A percentile compares a stretch with the other conserved stretches of the same genome.
Evolutionary conservation across 2,888 invertebrate genomes (phyloP).

Genomic region (Lasioglossum malachurum): DNA sequence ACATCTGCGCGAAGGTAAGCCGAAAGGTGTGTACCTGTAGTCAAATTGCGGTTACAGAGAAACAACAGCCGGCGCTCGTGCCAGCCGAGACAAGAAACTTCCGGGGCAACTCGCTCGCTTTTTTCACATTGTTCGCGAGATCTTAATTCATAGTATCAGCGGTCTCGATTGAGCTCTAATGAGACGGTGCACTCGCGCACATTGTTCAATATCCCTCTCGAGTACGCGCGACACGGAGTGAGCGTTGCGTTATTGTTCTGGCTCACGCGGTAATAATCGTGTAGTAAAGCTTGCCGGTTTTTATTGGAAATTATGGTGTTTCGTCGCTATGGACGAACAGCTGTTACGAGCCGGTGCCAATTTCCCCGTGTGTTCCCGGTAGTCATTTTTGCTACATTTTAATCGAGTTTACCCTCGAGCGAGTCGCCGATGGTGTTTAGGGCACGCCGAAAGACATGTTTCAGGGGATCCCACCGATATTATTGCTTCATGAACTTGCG

Average conservation of each 20-base stretch:
- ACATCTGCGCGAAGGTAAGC: neutral
- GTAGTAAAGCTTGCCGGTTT: neutral
- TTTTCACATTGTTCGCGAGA: neutral
- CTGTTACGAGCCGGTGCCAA: constrained; percentile 1
- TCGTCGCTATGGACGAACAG: neutral
- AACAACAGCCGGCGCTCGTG: constrained; percentile 5
- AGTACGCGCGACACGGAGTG: neutral
- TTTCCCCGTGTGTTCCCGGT: neutral
- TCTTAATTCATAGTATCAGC: constrained; percentile 10
- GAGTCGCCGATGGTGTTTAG: neutral
- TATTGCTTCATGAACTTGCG: neutral
- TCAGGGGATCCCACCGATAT: neutral
- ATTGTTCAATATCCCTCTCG: neutral
- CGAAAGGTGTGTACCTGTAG: neutral
- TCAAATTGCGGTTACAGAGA: neutral
- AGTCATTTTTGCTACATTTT: constrained; percentile 15
- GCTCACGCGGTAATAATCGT: neutral
- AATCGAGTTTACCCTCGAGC: neutral
- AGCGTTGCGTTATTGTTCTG: constrained; percentile 1
- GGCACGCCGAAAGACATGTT: neutral
- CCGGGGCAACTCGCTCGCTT: neutral
- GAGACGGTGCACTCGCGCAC: neutral
- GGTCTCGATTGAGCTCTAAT: neutral
- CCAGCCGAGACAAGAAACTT: neutral
- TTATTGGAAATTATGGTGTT: constrained; percentile 1